These are phyloP conservation scores for Monopterus albus DNA, from an alignment of 2,113 vertebrate species.

Conservation along the genomic window DNA sequence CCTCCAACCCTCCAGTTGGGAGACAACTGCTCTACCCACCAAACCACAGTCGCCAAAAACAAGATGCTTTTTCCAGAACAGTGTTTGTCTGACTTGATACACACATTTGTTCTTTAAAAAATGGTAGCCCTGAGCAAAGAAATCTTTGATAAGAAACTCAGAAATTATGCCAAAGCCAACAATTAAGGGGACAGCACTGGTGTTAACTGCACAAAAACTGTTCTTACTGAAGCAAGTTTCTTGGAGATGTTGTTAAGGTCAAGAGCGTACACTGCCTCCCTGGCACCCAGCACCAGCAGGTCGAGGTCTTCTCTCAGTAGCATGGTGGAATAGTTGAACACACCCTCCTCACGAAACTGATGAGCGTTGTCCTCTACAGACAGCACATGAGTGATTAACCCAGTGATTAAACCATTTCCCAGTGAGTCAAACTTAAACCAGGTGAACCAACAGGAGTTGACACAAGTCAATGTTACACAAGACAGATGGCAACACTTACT, in stretches of 20 bases:
- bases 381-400: not conserved
- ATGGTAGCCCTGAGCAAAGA: not conserved
- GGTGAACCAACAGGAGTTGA: not conserved
- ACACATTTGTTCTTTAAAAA: not conserved
- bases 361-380: slow-evolving; percentile 66
- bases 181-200: not conserved
- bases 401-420: not conserved
- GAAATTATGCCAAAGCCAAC: not conserved
- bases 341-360: slow-evolving; percentile 71
- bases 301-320: slow-evolving; percentile 79
- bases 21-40: too few relatives aligned
- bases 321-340: slow-evolving; percentile 83
- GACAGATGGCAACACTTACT: slow-evolving; percentile 67
- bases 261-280: slow-evolving; percentile 81
- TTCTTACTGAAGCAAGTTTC: slow-evolving; percentile 77
- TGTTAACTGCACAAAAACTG: not conserved
- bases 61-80: too few relatives aligned
- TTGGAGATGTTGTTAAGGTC: slow-evolving; percentile 79
- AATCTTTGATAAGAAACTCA: slow-evolving; percentile 6
- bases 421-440: not conserved
- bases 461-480: slow-evolving; percentile 25
- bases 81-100: not conserved
- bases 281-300: slow-evolving; percentile 81
- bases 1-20: too few relatives aligned
- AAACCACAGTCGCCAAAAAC: too few relatives aligned